Base-by-base conservation (phyloP, 2,888 invertebrate species). In the Drosophila melanosoma region DNA sequence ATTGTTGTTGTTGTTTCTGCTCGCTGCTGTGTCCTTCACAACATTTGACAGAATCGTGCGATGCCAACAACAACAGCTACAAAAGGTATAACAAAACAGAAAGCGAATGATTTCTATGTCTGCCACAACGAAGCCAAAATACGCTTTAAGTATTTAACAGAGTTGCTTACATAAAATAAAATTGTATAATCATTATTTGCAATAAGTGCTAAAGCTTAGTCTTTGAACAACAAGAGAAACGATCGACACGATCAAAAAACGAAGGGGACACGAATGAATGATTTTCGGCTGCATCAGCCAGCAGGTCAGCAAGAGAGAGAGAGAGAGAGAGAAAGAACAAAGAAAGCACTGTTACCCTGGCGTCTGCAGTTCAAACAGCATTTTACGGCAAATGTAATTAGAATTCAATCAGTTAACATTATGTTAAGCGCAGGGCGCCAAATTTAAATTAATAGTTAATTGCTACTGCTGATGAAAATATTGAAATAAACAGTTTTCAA, bases 1-100 rank as follows among this genome's bases (percentile, higher is more conserved):
- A 5, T 32, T 59, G 17, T 40, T 53, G 45, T 38, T 59, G 59
- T 32, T 64, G 32, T 12, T 57, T 57, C 26, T 64, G 32, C n/a
- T 57, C 60, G 40, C 59, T 29, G 35, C 36, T 65, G 66, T 80
- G 90, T 83, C 87, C 89, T 89, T 90, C 83, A 82, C 61, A 58
- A 68, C 69, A 74, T 90, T 81, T 76, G 84, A 83, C 89, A 89
- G 81, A 83, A 70, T 69, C 89, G 65, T 60, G 69, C 65, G 65
- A 36, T 38, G 48, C 7, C 64, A 60, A 32, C 65, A 54, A 33
- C 60, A 79, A 32, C 26, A 52, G 38, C 26, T 59, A 36, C 52
- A 45, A 40, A 26, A 61, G 51, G 20, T 32, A 48, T 7, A 59
- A 36, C 20, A 59, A 38, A 74, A 54, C 53, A 60, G 52, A 66